Evolutionary conservation across 1,140 invertebrate species (phyloP).

Genomic region (Nymphalis io): DNA sequence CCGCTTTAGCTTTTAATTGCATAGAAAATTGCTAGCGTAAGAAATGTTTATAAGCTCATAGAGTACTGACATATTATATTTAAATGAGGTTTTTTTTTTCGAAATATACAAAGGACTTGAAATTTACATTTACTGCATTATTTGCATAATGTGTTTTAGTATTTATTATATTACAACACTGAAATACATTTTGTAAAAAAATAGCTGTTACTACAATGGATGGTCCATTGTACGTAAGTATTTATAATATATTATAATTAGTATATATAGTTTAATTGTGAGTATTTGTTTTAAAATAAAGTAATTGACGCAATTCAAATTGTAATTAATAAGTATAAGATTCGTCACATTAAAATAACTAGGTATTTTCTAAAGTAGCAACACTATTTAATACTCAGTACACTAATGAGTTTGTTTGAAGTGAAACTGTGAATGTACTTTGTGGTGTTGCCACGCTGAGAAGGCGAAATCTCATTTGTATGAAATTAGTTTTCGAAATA

Average conservation of each 20-base stretch:
- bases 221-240: too few relatives aligned
- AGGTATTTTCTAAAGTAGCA: constrained; percentile 35
- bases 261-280: too few relatives aligned
- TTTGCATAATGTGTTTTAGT: too few relatives aligned
- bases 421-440: constrained; percentile 40
- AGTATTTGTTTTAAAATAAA: background rate
- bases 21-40: background rate
- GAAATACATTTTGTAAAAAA: too few relatives aligned
- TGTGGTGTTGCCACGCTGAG: constrained; percentile 41
- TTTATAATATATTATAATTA: too few relatives aligned
- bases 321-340: constrained; percentile 20
- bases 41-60: background rate
- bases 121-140: too few relatives aligned
- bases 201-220: too few relatives aligned
- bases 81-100: background rate
- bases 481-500: constrained; percentile 51
- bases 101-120: background rate
- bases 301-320: background rate
- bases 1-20: constrained; percentile 16
- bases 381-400: constrained; percentile 39
- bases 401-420: constrained; percentile 57
- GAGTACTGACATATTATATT: background rate
- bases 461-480: constrained; percentile 51
- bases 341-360: constrained; percentile 39
- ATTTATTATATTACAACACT: too few relatives aligned